Base-by-base conservation (phyloP, 2,888 invertebrate genomes). In the Eupeodes latifasciatus region DNA sequence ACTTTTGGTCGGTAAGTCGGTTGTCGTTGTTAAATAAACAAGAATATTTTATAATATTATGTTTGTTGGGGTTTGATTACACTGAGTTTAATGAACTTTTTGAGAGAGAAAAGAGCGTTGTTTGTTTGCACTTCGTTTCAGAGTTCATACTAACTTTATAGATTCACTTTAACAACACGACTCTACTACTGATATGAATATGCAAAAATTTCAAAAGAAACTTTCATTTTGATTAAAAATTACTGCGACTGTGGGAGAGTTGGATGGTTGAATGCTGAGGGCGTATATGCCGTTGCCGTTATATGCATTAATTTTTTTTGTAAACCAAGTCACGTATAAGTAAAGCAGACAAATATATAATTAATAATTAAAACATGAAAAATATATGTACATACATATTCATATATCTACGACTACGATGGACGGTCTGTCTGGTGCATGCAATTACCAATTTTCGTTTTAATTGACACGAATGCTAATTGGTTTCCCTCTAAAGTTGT, bases 381-480 rank as follows among this genome's bases (percentile, higher is more conserved):
- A 53, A 66, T 53, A 19, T 19, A 19, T 19, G 19, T 19, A 19
- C 1, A 19, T 19, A 19, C 19, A 19, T 19, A 19, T 19, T 0
- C 1, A 19, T 57, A 76, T 55, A 16, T 27, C 14, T 7, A 59
- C n/a, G 1, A 59, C 59, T 27, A 19, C 19, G 27, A 16, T 10
- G 19, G 53, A 55, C 14, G 10, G 66, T 51, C 59, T 57, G 81
- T 19, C 36, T 36, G 55, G 16, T 55, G 79, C 85, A 72, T 85
- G 85, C 81, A 74, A 77, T 77, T 81, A 64, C 36, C 47, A 59
- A 51, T 77, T 74, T 49, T 5, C 40, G 9, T 53, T n/a, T 69
- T 67, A 75, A 69, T 74, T 79, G 79, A 79, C 51, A 75, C 69
- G 80, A 80, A 80, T 85, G 75, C 61, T 66, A 81, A 77, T 85